A percentile compares a stretch with the other conserved stretches of the same genome.
Conservation (phyloP, 1,140 invertebrate species). For the Drosophila mauritiana region DNA sequence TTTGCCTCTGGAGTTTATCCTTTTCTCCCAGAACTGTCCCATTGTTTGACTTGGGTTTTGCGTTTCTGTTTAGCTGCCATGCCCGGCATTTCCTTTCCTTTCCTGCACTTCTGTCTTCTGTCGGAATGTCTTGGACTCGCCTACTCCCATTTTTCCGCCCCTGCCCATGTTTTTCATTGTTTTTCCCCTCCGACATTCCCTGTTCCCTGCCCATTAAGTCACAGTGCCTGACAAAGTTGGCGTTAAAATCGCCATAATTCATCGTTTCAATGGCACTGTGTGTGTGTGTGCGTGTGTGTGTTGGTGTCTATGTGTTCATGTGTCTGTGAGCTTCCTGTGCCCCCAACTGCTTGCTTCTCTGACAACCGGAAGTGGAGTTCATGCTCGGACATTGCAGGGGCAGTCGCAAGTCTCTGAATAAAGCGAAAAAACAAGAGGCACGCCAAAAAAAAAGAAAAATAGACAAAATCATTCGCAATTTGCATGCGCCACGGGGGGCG, state of each 20-base stretch:
- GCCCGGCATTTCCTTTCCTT: conserved; percentile 30
- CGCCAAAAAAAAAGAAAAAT: background rate
- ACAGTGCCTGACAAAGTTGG: conserved; percentile 47
- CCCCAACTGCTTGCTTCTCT: conserved; percentile 3
- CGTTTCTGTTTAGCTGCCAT: conserved; percentile 32
- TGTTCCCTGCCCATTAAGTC: background rate
- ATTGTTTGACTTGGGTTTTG: conserved; percentile 42
- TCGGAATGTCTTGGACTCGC: conserved; percentile 25
- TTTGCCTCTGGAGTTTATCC: background rate
- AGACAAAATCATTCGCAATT: conserved; percentile 62
- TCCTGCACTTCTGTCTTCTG: conserved; percentile 41
- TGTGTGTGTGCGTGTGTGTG: conserved; percentile 4
- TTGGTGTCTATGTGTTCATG: too few relatives aligned
- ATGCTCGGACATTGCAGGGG: conserved; percentile 65
- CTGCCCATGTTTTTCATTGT: background rate
- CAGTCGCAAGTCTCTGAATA: conserved; percentile 41
- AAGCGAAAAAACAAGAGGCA: conserved; percentile 21
- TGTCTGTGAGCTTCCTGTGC: background rate
- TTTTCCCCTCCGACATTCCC: background rate
- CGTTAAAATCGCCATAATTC: conserved; percentile 81
- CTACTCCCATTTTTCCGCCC: conserved; percentile 10
- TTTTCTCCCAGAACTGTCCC: conserved; percentile 7
- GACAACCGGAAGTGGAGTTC: conserved; percentile 67
- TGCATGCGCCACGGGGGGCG: conserved; percentile 44
- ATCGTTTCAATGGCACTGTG: conserved; percentile 68